Evolutionary conservation across 2,113 vertebrate species (phyloP).

Genomic region (Casuarius casuarius): DNA sequence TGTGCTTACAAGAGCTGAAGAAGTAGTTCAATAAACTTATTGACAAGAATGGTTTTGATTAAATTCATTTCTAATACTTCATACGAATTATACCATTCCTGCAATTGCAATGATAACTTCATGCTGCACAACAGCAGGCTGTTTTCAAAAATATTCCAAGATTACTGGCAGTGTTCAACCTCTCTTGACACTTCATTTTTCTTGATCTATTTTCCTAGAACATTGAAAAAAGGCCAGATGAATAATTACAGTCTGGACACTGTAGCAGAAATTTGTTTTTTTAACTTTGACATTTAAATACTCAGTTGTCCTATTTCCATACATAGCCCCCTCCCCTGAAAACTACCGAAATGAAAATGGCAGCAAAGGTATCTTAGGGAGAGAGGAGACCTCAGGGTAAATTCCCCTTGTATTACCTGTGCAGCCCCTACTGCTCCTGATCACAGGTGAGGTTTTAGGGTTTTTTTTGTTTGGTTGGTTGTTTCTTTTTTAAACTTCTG

Average conservation of each 20-base stretch:
- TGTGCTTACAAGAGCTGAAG: slow-evolving; percentile 17
- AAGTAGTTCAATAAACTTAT: background rate
- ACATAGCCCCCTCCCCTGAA: background rate
- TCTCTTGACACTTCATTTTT: background rate
- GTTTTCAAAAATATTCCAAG: background rate
- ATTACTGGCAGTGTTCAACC: background rate
- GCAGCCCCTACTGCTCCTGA: background rate
- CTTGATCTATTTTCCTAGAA: background rate
- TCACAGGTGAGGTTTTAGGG: background rate
- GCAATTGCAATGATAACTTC: background rate
- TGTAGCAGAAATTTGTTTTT: slow-evolving; percentile 9
- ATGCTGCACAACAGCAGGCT: background rate
- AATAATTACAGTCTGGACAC: background rate
- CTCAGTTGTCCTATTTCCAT: background rate
- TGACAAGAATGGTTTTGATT: slow-evolving; percentile 11
- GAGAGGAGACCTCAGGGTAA: background rate
- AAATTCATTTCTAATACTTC: slow-evolving; percentile 1
- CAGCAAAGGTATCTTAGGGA: background rate
- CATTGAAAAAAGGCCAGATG: slow-evolving; percentile 26
- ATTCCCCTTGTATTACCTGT: background rate
- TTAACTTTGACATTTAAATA: background rate
- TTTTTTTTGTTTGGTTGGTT: background rate
- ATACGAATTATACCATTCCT: background rate
- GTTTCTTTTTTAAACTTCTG: background rate
- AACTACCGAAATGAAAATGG: background rate